Percentiles rank a stretch among this genome's conserved stretches.
Evolutionary conservation across 2,113 vertebrate species (phyloP).

Genomic region (rat (Rattus norvegicus)): DNA sequence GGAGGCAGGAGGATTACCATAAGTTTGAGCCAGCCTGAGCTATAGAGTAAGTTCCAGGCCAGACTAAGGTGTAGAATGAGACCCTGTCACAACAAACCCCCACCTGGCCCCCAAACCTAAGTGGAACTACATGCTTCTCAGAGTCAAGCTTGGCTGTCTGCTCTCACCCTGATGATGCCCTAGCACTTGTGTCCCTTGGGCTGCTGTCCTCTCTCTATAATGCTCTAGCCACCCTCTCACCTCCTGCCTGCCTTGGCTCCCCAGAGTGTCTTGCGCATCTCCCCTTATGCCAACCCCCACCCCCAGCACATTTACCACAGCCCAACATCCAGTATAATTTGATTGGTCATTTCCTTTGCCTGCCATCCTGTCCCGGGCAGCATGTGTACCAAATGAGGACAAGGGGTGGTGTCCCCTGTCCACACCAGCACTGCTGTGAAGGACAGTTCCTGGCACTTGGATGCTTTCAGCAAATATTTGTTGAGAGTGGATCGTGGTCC

Average conservation of each 20-base stretch:
- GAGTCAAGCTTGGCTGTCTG: neutral
- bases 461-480: conserved; percentile 49
- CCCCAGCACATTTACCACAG: neutral
- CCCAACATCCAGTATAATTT: neutral
- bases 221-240: fast-evolving
- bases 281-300: neutral
- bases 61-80: neutral
- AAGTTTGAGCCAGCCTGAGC: neutral
- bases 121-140: neutral
- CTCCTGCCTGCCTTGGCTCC: neutral
- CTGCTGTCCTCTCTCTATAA: neutral
- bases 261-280: neutral
- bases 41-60: neutral
- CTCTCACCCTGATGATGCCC: neutral
- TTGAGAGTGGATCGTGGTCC: conserved; percentile 37
- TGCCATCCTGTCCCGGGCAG: neutral
- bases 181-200: too few species aligned
- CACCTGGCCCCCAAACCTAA: neutral
- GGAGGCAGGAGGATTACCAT: neutral
- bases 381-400: neutral
- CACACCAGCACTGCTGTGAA: neutral
- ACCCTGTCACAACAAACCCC: neutral
- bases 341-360: neutral
- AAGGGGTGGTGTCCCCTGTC: neutral
- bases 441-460: conserved; percentile 45